Conservation (phyloP, 2,888 invertebrate genomes). For the Gymnocheta viridis region DNA sequence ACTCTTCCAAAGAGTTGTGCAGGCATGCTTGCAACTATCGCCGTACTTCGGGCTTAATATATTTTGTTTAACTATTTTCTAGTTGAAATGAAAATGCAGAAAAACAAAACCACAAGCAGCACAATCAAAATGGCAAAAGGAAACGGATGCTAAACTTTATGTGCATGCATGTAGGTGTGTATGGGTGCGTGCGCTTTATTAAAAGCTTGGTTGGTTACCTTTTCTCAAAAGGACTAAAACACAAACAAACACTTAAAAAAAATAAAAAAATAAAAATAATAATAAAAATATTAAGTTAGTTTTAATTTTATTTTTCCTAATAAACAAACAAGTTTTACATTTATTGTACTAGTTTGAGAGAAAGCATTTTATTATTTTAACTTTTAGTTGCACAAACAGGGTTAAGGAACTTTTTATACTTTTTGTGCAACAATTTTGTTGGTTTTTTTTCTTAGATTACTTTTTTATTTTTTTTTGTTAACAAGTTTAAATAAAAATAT, state of each 20-base stretch:
- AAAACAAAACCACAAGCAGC: constrained; percentile 22
- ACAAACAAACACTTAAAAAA: constrained; percentile 50
- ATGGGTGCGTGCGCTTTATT: constrained; percentile 21
- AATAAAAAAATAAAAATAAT: too few relatives aligned
- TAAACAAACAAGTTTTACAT: constrained; percentile 2
- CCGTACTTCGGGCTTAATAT: constrained; percentile 9
- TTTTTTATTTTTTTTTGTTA: too few relatives aligned
- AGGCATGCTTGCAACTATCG: background rate
- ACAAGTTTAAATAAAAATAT: background rate
- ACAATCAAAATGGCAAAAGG: constrained; percentile 14
- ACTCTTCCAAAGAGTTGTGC: constrained; percentile 10
- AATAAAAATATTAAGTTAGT: constrained; percentile 21
- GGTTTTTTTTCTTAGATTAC: background rate
- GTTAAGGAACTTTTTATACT: constrained; percentile 1
- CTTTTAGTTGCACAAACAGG: background rate
- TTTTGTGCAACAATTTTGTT: background rate
- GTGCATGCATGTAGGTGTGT: background rate
- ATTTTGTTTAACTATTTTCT: constrained; percentile 13
- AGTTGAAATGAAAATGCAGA: background rate
- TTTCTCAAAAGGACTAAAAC: constrained; percentile 43
- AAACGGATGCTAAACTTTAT: constrained; percentile 59
- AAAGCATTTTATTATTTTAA: constrained; percentile 21
- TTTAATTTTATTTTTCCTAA: constrained; percentile 31
- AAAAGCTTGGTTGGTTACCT: constrained; percentile 56
- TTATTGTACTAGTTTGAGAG: constrained; percentile 1